These are phyloP conservation scores for Actinia tenebrosa DNA, from an alignment of 64 coral and sea anemone genomes.

Conservation along the genomic window DNA sequence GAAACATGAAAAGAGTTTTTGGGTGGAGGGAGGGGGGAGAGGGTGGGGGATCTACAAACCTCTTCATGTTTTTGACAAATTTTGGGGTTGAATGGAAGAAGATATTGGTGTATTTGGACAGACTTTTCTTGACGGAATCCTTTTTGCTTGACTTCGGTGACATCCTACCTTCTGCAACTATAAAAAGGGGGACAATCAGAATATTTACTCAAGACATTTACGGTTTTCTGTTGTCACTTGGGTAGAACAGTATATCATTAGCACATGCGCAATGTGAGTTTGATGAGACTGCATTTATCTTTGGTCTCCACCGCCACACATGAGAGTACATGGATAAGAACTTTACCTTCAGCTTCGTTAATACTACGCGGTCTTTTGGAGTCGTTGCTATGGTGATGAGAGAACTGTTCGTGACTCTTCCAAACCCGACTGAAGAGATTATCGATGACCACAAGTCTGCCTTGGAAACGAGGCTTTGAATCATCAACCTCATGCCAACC, in stretches of 20 bases:
- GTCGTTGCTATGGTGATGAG: constrained; percentile 16
- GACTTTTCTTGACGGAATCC: constrained; percentile 77
- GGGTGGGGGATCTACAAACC: constrained; percentile 30
- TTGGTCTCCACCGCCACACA: neutral
- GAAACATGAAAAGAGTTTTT: too few species aligned
- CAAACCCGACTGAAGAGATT: constrained; percentile 83
- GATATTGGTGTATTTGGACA: constrained; percentile 89
- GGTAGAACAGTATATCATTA: too few species aligned
- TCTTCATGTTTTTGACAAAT: constrained; percentile 86
- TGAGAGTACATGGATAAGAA: neutral
- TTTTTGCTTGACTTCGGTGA: constrained; percentile 65
- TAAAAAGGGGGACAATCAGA: neutral
- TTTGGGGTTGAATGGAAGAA: constrained; percentile 94
- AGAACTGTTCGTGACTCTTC: constrained; percentile 80
- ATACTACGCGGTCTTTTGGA: constrained; percentile 57
- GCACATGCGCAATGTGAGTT: neutral
- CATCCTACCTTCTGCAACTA: constrained; percentile 37
- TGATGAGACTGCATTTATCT: neutral
- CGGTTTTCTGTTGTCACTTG: neutral
- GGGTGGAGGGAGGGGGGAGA: too few species aligned
- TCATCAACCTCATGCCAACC: constrained; percentile 96
- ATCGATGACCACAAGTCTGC: constrained; percentile 71
- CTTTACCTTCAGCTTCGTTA: constrained; percentile 26
- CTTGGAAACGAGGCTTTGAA: constrained; percentile 90
- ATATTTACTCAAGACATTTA: neutral